Base-by-base conservation (phyloP, 2,888 invertebrate species). In the Leptothorax acervorum region DNA sequence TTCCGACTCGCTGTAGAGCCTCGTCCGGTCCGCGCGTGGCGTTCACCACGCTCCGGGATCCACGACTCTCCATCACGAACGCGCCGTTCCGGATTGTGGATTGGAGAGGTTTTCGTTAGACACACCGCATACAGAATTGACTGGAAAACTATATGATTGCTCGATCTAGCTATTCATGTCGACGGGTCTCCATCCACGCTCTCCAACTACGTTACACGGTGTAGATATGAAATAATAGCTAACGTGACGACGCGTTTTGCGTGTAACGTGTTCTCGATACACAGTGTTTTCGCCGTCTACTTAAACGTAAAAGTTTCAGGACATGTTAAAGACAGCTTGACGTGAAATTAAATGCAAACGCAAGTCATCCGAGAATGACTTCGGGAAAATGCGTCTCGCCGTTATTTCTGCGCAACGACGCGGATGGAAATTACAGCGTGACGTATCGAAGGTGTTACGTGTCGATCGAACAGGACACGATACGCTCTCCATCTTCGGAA, bases 311-410 rank as follows among this genome's bases (percentile, higher is more conserved):
- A 60, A 62, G 73, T 81, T 57, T 60, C 60, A 9, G 48, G 48
- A 48, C 35, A 60, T 5, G 79, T 66, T 48, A 35, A 71, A 60
- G 57, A 35, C 65, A 18, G 45, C 70, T n/a, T 12, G 68, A 53
- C 28, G 35, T 18, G 70, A 42, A n/a, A 55, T 68, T 68, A 55
- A 78, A 78, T 53, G 70, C 70, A 28, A 35, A 23, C 42, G 78
- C 55, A 57, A 81, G 48, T 71, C 79, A 71, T 57, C 9, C 48
- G 60, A 28, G 60, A 60, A 60, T 81, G 73, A 71, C 78, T 60
- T 48, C 39, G 48, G 48, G 60, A 71, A 71, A 57, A 60, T 71
- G 60, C 28, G 48, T 79, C 60, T 60, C 53, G 39, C 60, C 73
- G 31, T 23, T 23, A 23, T 70, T 48, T 60, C 71, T 39, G n/a